These are phyloP conservation scores for Ctenomys sociabilis DNA, from an alignment of 2,113 vertebrate genomes.

Conservation along the genomic window DNA sequence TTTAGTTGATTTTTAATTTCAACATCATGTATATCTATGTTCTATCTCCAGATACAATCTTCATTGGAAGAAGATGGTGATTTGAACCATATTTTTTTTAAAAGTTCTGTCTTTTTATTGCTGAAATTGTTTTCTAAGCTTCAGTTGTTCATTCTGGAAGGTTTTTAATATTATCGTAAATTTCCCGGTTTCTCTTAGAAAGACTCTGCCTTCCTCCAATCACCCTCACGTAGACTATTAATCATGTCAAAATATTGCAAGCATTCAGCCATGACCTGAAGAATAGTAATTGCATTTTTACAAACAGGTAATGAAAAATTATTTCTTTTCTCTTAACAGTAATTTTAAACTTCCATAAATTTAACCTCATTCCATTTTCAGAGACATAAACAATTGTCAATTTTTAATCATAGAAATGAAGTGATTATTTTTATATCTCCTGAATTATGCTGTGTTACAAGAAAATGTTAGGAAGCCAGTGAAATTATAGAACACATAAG, in stretches of 20 bases:
- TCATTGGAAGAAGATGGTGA: background rate
- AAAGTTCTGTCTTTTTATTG: background rate
- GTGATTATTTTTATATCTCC: background rate
- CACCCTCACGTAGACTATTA: background rate
- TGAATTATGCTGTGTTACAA: background rate
- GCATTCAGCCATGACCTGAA: background rate
- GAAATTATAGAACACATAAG: background rate
- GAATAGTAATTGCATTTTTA: background rate
- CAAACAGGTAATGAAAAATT: background rate
- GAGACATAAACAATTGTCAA: background rate
- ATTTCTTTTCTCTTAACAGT: background rate
- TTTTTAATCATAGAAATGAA: background rate
- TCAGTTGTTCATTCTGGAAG: background rate
- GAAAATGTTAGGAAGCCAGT: background rate
- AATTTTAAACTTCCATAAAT: background rate
- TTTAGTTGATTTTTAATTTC: background rate
- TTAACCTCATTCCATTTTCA: slow-evolving; percentile 3
- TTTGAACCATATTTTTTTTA: background rate
- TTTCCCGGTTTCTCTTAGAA: background rate
- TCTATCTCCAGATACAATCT: background rate
- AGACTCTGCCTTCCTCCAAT: background rate
- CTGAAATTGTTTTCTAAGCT: background rate
- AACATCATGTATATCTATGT: background rate
- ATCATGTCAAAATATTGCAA: slow-evolving; percentile 11
- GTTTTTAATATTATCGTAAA: background rate